These are phyloP conservation scores for Oscheius sp. DNA, from an alignment of 2,888 invertebrate species.

Conservation along the genomic window DNA sequence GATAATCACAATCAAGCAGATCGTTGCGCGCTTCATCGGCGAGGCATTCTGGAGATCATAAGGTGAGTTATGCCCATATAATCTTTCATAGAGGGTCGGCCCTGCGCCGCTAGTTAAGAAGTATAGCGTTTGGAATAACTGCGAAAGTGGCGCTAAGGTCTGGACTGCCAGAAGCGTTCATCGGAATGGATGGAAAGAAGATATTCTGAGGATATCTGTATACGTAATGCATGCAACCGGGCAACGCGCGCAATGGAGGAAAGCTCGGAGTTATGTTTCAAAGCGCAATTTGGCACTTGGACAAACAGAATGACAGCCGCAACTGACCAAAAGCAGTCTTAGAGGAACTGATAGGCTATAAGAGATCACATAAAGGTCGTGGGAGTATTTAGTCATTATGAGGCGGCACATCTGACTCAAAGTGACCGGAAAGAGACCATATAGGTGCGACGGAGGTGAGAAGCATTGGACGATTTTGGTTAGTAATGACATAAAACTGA, in stretches of 20 bases:
- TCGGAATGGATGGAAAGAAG: neutral
- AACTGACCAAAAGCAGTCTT: constrained; percentile 7
- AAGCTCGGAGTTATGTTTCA: constrained; percentile 30
- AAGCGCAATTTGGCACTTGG: constrained; percentile 31
- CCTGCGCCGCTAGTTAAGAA: neutral
- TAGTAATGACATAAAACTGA: neutral
- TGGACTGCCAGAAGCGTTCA: neutral
- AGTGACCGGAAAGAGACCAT: neutral
- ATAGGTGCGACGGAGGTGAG: neutral
- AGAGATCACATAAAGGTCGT: too few species aligned
- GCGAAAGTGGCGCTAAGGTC: neutral
- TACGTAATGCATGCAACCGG: constrained; percentile 14
- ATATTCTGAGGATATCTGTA: neutral
- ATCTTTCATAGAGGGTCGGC: neutral
- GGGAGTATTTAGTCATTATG: too few species aligned
- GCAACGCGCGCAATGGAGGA: neutral
- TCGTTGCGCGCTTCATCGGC: constrained; percentile 21
- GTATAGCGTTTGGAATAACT: neutral
- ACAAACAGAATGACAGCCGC: constrained; percentile 35
- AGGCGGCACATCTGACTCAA: constrained; percentile 1
- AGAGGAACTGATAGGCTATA: too few species aligned
- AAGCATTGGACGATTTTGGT: too few species aligned
- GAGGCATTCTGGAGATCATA: constrained; percentile 24
- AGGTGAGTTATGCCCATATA: neutral
- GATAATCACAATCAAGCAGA: constrained; percentile 15